Conservation (phyloP, 2,888 invertebrate species). For the Acanthosoma haemorrhoidale region DNA sequence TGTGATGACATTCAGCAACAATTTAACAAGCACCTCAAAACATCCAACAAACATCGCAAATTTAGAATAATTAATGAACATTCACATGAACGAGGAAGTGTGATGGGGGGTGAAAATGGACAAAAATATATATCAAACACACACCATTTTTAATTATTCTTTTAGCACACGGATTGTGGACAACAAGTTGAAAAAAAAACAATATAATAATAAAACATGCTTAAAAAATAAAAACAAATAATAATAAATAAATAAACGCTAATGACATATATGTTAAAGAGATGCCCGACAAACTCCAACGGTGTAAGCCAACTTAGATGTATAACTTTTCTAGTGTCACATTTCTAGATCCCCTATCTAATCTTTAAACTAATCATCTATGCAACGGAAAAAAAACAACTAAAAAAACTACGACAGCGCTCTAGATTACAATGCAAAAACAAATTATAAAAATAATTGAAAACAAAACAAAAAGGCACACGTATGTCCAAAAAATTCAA, state of each 20-base stretch:
- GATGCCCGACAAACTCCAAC: slow-evolving; percentile 16
- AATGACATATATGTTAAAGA: not conserved
- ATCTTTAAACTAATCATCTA: slow-evolving; percentile 16
- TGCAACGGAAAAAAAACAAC: slow-evolving; percentile 11
- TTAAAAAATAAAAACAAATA: not conserved
- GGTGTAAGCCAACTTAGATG: slow-evolving; percentile 25
- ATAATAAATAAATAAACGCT: not conserved
- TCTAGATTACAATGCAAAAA: slow-evolving; percentile 9
- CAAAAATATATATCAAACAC: slow-evolving; percentile 8
- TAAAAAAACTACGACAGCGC: slow-evolving; percentile 20
- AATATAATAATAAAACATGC: not conserved
- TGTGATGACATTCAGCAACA: not conserved
- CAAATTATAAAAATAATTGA: not conserved
- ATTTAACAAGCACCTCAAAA: slow-evolving; percentile 12
- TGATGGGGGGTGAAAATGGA: not conserved
- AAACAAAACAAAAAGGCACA: not conserved
- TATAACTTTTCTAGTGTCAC: slow-evolving; percentile 31
- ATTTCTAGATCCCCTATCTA: slow-evolving; percentile 21
- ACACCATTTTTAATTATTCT: too few relatives aligned
- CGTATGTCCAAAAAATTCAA: not conserved
- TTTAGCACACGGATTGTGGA: not conserved
- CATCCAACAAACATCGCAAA: slow-evolving; percentile 2
- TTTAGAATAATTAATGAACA: not conserved
- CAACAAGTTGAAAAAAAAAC: not conserved
- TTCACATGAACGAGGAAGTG: not conserved